These are phyloP conservation scores for Calliopsis andreniformis DNA, from an alignment of 1,140 invertebrate species.

Conservation along the genomic window DNA sequence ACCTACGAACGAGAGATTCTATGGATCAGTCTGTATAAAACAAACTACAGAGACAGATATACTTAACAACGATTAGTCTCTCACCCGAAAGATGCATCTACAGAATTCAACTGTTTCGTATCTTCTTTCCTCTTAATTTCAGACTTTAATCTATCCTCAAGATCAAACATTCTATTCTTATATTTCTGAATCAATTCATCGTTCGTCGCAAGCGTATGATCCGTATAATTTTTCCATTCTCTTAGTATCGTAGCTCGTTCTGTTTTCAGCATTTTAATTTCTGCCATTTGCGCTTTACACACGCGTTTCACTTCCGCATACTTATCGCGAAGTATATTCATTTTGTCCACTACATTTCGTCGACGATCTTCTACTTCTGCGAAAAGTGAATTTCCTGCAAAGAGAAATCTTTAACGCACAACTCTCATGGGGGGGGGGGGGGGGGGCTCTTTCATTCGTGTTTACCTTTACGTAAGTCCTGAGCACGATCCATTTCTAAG, in stretches of 20 bases:
- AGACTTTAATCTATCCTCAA: slow-evolving; percentile 68
- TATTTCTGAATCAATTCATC: slow-evolving; percentile 66
- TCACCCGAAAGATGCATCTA: slow-evolving; percentile 40
- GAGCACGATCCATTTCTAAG: slow-evolving; percentile 61
- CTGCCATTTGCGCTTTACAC: slow-evolving; percentile 72
- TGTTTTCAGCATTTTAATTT: slow-evolving; percentile 77
- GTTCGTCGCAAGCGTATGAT: slow-evolving; percentile 59
- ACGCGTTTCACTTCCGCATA: slow-evolving; percentile 78
- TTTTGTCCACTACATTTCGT: slow-evolving; percentile 73
- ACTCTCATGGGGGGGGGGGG: too few relatives aligned
- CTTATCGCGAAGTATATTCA: slow-evolving; percentile 75
- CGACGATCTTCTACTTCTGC: slow-evolving; percentile 82
- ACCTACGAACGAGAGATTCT: slow-evolving; percentile 67
- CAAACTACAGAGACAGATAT: slow-evolving; percentile 1
- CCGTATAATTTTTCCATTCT: slow-evolving; percentile 63
- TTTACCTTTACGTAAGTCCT: slow-evolving; percentile 68
- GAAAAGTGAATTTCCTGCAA: slow-evolving; percentile 81
- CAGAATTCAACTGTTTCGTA: slow-evolving; percentile 35
- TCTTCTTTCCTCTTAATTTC: slow-evolving; percentile 62
- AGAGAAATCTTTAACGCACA: neutral
- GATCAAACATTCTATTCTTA: slow-evolving; percentile 65
- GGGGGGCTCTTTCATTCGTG: neutral
- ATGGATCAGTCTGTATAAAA: neutral
- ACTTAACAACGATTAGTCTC: slow-evolving; percentile 10
- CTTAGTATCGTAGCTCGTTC: slow-evolving; percentile 73